These are phyloP conservation scores for Drosophila niveifrons DNA, from an alignment of 2,888 invertebrate genomes.

Conservation along the genomic window DNA sequence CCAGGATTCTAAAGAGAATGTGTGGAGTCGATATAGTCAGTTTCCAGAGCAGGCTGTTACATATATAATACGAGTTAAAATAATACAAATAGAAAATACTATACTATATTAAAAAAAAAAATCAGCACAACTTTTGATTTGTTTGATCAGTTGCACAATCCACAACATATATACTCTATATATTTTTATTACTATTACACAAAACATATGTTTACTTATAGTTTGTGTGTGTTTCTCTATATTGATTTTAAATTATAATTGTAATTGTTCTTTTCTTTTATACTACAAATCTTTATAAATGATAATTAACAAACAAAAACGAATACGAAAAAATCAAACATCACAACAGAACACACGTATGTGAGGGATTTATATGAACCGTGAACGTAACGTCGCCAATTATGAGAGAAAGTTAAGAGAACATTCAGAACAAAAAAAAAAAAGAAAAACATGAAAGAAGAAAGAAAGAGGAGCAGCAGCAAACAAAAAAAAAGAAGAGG, in stretches of 20 bases:
- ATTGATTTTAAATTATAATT: conserved; percentile 46
- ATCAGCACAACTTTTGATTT: conserved; percentile 12
- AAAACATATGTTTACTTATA: conserved; percentile 34
- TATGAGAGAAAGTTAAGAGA: conserved; percentile 54
- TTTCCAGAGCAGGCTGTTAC: conserved; percentile 22
- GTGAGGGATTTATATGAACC: conserved; percentile 60
- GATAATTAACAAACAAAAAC: conserved; percentile 25
- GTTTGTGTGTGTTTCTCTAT: conserved; percentile 73
- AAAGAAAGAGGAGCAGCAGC: conserved; percentile 51
- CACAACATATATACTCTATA: conserved; percentile 10
- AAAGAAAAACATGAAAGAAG: conserved; percentile 4
- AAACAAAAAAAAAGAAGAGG: conserved; percentile 35
- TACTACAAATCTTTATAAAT: conserved; percentile 36
- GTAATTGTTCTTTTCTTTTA: conserved; percentile 48
- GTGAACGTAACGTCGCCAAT: conserved; percentile 79
- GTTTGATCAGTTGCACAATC: conserved; percentile 23
- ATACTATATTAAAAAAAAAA: conserved; percentile 7
- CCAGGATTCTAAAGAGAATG: not conserved
- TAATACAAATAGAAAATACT: not conserved
- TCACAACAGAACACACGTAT: conserved; percentile 49
- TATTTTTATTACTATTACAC: conserved; percentile 15
- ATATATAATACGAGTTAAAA: not conserved
- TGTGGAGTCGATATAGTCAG: conserved; percentile 5
- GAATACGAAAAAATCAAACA: conserved; percentile 24
- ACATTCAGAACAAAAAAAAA: conserved; percentile 43